Conservation (phyloP, 1,140 invertebrate species). For the Hetaerina americana region DNA sequence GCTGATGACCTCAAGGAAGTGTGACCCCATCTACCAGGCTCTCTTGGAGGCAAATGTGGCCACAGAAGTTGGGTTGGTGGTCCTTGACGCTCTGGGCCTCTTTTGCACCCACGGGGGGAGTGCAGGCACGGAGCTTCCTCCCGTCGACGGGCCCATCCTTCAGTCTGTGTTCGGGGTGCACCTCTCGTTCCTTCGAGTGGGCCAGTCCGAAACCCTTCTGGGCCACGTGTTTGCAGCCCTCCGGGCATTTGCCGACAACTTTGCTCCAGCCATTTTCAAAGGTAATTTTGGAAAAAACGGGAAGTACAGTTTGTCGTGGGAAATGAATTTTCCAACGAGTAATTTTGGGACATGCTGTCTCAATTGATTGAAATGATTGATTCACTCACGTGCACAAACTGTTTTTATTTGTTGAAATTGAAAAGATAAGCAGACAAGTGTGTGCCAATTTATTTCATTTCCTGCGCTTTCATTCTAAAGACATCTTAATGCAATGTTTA, state of each 20-base stretch:
- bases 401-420: too few relatives aligned
- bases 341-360: too few relatives aligned
- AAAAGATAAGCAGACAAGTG: too few relatives aligned
- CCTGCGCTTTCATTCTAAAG: too few relatives aligned
- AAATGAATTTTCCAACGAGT: too few relatives aligned
- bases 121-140: slow-evolving; percentile 34
- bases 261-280: slow-evolving; percentile 66
- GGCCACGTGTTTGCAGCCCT: slow-evolving; percentile 84
- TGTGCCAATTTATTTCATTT: too few relatives aligned
- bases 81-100: slow-evolving; percentile 70
- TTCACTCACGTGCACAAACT: too few relatives aligned
- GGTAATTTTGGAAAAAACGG: slow-evolving; percentile 40
- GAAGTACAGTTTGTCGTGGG: too few relatives aligned
- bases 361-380: too few relatives aligned
- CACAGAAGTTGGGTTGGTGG: slow-evolving; percentile 77
- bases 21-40: slow-evolving; percentile 34
- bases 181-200: slow-evolving; percentile 70
- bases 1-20: slow-evolving; percentile 17
- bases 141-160: slow-evolving; percentile 50
- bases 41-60: slow-evolving; percentile 75
- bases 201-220: slow-evolving; percentile 79
- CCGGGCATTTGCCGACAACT: slow-evolving; percentile 83
- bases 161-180: slow-evolving; percentile 69
- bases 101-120: slow-evolving; percentile 45
- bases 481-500: too few relatives aligned